phyloP scores from a whole-genome alignment of 2,113 vertebrate genomes.

The Oceanites oceanicus region DNA sequence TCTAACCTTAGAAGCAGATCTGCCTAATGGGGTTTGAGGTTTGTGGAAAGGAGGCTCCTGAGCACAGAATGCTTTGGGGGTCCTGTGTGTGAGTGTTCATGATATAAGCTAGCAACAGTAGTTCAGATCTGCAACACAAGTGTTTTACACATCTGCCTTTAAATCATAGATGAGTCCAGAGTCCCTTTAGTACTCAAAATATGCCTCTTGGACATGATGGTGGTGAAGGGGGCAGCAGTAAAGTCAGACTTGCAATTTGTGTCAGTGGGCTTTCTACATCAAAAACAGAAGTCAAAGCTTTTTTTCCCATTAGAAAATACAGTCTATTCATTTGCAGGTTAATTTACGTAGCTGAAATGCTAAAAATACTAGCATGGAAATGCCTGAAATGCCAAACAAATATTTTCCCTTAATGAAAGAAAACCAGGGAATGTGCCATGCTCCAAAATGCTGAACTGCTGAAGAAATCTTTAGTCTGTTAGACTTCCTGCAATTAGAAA shows the following conservation, averaged over 20 bases:
- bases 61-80: not conserved
- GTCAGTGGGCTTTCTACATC: not conserved
- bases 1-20: not conserved
- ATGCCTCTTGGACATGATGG: not conserved
- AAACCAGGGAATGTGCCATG: not conserved
- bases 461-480: conserved; percentile 1
- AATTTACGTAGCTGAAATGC: not conserved
- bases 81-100: not conserved
- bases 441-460: not conserved
- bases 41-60: not conserved
- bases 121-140: not conserved
- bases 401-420: not conserved
- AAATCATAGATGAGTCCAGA: not conserved
- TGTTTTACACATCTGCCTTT: not conserved
- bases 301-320: not conserved
- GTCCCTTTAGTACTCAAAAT: not conserved
- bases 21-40: not conserved
- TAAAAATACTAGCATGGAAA: not conserved
- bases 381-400: not conserved
- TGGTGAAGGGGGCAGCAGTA: not conserved
- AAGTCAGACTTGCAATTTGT: not conserved
- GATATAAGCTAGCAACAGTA: not conserved
- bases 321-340: not conserved
- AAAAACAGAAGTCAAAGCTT: not conserved
- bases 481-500: conserved; percentile 29